Conservation (phyloP, 2,888 invertebrate genomes). For the Galerucella nymphaeae region DNA sequence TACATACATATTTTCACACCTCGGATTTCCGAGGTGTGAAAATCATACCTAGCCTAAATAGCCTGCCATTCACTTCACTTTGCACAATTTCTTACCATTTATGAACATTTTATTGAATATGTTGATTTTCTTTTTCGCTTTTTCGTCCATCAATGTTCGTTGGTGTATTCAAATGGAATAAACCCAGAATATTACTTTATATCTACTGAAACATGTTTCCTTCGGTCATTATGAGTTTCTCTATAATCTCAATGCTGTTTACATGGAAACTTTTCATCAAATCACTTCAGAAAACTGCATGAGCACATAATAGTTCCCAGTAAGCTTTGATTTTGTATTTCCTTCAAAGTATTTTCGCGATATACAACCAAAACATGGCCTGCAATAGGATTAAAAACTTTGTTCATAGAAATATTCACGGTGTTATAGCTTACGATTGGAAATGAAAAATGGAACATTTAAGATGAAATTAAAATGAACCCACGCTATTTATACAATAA, state of each 20-base stretch:
- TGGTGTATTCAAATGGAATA: background rate
- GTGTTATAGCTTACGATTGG: background rate
- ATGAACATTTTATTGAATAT: too few relatives aligned
- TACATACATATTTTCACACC: too few relatives aligned
- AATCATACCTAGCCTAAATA: too few relatives aligned
- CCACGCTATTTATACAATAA: too few relatives aligned
- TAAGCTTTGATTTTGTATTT: background rate
- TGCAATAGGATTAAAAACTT: background rate
- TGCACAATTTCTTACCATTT: too few relatives aligned
- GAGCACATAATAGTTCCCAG: background rate
- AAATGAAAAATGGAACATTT: background rate
- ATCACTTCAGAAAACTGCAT: background rate
- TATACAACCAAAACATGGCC: background rate
- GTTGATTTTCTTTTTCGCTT: too few relatives aligned
- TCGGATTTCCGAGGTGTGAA: too few relatives aligned
- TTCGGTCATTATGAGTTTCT: background rate
- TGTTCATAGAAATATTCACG: background rate
- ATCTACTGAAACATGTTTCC: background rate
- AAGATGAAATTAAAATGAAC: too few relatives aligned
- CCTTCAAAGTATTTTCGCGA: background rate
- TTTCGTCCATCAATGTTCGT: too few relatives aligned
- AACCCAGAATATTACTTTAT: background rate
- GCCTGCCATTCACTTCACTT: too few relatives aligned
- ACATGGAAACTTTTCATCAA: background rate
- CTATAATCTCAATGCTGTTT: background rate